A percentile compares a stretch with the other conserved stretches of the same genome.
phyloP scores from a whole-genome alignment of 2,113 vertebrate species.

The Diphyllodes magnificus region DNA sequence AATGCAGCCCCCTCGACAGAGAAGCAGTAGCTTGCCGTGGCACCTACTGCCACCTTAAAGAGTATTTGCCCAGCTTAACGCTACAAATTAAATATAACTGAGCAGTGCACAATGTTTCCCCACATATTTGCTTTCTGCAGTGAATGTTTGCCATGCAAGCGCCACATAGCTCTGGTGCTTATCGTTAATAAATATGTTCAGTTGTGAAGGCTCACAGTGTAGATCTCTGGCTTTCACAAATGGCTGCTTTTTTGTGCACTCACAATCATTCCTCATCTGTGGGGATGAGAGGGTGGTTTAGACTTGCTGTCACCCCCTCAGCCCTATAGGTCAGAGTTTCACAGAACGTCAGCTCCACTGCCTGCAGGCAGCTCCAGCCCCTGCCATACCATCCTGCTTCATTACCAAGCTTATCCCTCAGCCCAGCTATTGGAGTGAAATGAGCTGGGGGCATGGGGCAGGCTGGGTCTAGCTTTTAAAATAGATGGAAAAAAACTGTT shows the following conservation, averaged over 20 bases:
- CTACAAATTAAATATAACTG: not conserved
- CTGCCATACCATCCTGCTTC: not conserved
- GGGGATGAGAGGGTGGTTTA: not conserved
- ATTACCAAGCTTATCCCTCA: not conserved
- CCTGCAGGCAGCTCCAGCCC: not conserved
- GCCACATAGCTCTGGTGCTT: not conserved
- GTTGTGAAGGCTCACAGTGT: not conserved
- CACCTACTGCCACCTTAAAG: not conserved
- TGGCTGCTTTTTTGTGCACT: not conserved
- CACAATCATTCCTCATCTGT: accelerated
- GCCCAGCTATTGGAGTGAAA: not conserved
- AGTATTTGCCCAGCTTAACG: not conserved
- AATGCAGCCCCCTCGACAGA: not conserved
- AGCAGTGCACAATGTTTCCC: not conserved
- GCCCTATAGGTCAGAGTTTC: not conserved
- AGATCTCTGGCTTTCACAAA: not conserved
- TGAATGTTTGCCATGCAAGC: not conserved
- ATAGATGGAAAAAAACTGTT: not conserved
- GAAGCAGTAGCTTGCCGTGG: not conserved
- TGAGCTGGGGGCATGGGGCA: not conserved
- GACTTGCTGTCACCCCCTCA: not conserved
- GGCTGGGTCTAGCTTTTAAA: not conserved
- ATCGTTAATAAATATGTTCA: not conserved
- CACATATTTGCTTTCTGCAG: not conserved
- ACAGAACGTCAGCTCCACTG: not conserved